phyloP scores from a whole-genome alignment of 2,888 invertebrate genomes.

The Leptopilina drosophilae region DNA sequence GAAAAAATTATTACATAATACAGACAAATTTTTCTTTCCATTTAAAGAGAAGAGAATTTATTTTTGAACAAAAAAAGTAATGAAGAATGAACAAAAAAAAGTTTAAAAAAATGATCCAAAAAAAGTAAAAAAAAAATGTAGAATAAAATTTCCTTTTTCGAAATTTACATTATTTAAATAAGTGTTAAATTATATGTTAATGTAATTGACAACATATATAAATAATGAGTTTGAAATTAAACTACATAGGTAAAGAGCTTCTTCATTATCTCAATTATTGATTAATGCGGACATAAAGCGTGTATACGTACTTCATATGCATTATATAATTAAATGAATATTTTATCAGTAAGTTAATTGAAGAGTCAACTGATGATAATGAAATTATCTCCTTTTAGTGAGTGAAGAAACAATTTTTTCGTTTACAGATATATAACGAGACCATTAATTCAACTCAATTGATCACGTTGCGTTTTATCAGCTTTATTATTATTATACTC shows the following conservation, averaged over 20 bases:
- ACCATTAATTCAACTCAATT: background rate
- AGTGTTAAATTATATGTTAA: background rate
- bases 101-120: no score
- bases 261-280: background rate
- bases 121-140: no score
- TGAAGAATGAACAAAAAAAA: no score
- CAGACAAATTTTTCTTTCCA: no score
- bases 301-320: background rate
- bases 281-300: background rate
- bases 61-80: no score
- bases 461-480: background rate
- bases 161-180: background rate
- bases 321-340: constrained; percentile 20
- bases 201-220: no score
- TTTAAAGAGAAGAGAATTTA: no score
- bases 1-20: no score
- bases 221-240: background rate
- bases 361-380: constrained; percentile 5
- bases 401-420: constrained; percentile 4
- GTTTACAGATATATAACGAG: background rate
- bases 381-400: constrained; percentile 1
- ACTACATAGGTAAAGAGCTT: background rate
- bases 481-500: no score
- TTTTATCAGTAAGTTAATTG: background rate
- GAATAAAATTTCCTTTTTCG: no score